Conservation (phyloP, 2,113 vertebrate genomes). For the Lophius piscatorius region DNA sequence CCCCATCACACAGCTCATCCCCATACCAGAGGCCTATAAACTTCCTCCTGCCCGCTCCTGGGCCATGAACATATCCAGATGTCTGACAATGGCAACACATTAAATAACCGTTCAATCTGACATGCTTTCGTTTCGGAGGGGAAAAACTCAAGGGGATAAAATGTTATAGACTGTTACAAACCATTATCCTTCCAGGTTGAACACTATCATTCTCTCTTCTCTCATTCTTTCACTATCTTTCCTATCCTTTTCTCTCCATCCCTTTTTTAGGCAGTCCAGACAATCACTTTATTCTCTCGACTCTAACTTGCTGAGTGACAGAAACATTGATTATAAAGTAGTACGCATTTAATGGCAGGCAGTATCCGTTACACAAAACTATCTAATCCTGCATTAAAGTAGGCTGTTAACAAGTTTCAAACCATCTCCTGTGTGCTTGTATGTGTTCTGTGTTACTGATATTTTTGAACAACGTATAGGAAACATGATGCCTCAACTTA, state of each 20-base stretch:
- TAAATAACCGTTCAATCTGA: slow-evolving; percentile 79
- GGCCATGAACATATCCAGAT: slow-evolving; percentile 77
- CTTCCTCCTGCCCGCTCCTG: slow-evolving; percentile 73
- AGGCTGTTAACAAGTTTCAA: neutral
- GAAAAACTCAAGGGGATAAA: slow-evolving; percentile 71
- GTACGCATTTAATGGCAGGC: slow-evolving; percentile 12
- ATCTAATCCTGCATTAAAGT: neutral
- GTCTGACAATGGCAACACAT: slow-evolving; percentile 78
- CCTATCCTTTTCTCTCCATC: slow-evolving; percentile 21
- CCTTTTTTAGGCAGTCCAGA: slow-evolving; percentile 43
- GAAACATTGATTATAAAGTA: slow-evolving; percentile 40
- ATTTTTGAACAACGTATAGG: neutral
- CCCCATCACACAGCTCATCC: slow-evolving; percentile 58
- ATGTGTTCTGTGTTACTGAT: slow-evolving; percentile 2
- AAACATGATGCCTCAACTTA: slow-evolving; percentile 12
- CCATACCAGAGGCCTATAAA: slow-evolving; percentile 68
- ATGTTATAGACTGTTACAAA: slow-evolving; percentile 74
- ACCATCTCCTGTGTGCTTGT: neutral
- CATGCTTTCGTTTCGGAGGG: slow-evolving; percentile 69
- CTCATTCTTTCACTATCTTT: slow-evolving; percentile 28
- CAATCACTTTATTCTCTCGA: slow-evolving; percentile 49
- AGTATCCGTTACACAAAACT: slow-evolving; percentile 25
- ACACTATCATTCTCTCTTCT: slow-evolving; percentile 49
- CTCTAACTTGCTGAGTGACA: slow-evolving; percentile 49
- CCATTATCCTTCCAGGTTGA: slow-evolving; percentile 60